A percentile compares a stretch with the other conserved stretches of the same genome.
Evolutionary conservation across 2,797 vertebrate species (phyloP).

Genomic region (Pogonophryne albipinna): DNA sequence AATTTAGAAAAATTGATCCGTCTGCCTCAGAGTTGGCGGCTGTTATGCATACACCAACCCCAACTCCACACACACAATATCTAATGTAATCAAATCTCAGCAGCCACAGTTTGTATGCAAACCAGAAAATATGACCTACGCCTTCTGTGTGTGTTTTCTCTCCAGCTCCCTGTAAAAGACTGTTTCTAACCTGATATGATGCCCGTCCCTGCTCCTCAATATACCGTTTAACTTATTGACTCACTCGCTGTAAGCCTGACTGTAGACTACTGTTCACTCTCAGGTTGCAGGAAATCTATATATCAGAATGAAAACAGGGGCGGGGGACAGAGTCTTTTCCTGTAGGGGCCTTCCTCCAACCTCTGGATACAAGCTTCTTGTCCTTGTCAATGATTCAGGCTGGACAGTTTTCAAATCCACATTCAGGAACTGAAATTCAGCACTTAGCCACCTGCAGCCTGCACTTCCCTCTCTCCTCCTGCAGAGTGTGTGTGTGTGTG

Average conservation of each 20-base stretch:
- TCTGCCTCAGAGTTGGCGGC: constrained; percentile 27
- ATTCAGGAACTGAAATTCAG: constrained; percentile 57
- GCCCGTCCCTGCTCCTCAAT: constrained; percentile 27
- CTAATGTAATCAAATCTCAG: constrained; percentile 34
- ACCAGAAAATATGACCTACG: constrained; percentile 23
- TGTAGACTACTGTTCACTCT: constrained; percentile 33
- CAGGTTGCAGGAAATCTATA: constrained; percentile 67
- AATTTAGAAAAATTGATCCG: constrained; percentile 41
- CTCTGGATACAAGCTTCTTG: constrained; percentile 47
- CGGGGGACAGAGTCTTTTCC: constrained; percentile 24
- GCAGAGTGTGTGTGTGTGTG: too few relatives aligned
- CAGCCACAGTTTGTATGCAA: constrained; percentile 44
- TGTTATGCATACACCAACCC: constrained; percentile 20
- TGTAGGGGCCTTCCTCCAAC: constrained; percentile 41
- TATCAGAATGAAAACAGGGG: constrained; percentile 45
- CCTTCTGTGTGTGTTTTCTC: constrained; percentile 11
- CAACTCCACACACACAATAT: constrained; percentile 19
- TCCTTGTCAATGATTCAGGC: constrained; percentile 67
- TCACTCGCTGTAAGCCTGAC: constrained; percentile 30
- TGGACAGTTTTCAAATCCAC: constrained; percentile 60
- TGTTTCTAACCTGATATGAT: constrained; percentile 22
- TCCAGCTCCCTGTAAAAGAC: constrained; percentile 27
- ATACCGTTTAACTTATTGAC: constrained; percentile 61
- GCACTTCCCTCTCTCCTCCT: too few relatives aligned
- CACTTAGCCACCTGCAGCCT: constrained; percentile 55